These are phyloP conservation scores for Tapera naevia DNA, from an alignment of 2,797 vertebrate genomes.

Conservation along the genomic window DNA sequence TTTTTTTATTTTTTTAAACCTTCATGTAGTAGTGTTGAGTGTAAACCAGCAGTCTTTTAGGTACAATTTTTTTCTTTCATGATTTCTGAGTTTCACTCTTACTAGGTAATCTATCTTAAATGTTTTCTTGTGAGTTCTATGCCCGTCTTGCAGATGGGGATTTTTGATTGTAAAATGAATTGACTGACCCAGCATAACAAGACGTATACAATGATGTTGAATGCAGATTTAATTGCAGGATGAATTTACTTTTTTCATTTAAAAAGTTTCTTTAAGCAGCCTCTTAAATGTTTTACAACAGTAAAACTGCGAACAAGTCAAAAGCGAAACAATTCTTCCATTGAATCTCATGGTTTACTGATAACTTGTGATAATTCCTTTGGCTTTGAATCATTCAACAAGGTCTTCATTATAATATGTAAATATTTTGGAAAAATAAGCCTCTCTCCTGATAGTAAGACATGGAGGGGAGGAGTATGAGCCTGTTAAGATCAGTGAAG, in stretches of 20 bases:
- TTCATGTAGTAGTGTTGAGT: not conserved
- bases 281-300: not conserved
- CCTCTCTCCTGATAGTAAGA: not conserved
- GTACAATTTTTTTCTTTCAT: not conserved
- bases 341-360: not conserved
- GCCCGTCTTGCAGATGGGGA: not conserved
- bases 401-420: not conserved
- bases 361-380: not conserved
- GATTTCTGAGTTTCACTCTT: not conserved
- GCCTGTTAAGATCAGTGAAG: not conserved
- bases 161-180: not conserved
- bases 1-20: not conserved
- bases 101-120: not conserved
- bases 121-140: not conserved
- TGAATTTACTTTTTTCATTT: not conserved
- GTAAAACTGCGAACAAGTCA: not conserved
- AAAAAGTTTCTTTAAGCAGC: not conserved
- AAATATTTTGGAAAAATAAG: not conserved
- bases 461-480: not conserved
- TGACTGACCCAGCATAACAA: not conserved
- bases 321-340: not conserved
- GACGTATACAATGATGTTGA: not conserved
- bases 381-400: not conserved
- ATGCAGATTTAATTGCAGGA: not conserved
- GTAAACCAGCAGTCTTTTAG: not conserved